phyloP scores from a whole-genome alignment of 2,113 vertebrate species.

The Python bivittatus region DNA sequence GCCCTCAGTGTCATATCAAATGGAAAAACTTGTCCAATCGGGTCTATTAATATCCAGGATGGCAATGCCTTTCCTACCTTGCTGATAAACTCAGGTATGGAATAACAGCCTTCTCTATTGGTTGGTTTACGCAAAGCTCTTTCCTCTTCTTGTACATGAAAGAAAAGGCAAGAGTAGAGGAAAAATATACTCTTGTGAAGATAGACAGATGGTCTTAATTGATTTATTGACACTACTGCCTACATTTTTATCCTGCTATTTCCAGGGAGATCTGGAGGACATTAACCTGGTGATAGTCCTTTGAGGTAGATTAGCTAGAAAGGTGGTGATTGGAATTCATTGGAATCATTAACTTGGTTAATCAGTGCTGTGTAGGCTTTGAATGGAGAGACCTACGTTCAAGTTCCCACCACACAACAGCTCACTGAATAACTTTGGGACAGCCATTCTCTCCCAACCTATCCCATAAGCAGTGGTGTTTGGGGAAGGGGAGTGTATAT shows the following conservation, averaged over 20 bases:
- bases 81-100: background rate
- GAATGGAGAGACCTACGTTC: too few relatives aligned
- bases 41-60: background rate
- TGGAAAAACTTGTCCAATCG: background rate
- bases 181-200: background rate
- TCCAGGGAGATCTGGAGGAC: background rate
- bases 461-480: too few relatives aligned
- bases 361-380: too few relatives aligned
- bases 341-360: too few relatives aligned
- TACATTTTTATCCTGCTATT: background rate
- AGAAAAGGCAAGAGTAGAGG: background rate
- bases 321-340: too few relatives aligned
- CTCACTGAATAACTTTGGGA: too few relatives aligned
- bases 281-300: background rate
- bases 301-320: background rate
- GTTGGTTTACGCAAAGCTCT: accelerated
- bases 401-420: too few relatives aligned
- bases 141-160: background rate
- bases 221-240: background rate
- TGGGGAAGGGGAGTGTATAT: too few relatives aligned
- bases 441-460: too few relatives aligned
- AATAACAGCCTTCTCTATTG: background rate
- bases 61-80: background rate
- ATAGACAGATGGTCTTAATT: background rate
- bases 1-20: accelerated